A percentile compares a stretch with the other conserved stretches of the same genome.
Evolutionary conservation across 2,797 vertebrate genomes (phyloP).

Genomic region (Alauda arvensis): DNA sequence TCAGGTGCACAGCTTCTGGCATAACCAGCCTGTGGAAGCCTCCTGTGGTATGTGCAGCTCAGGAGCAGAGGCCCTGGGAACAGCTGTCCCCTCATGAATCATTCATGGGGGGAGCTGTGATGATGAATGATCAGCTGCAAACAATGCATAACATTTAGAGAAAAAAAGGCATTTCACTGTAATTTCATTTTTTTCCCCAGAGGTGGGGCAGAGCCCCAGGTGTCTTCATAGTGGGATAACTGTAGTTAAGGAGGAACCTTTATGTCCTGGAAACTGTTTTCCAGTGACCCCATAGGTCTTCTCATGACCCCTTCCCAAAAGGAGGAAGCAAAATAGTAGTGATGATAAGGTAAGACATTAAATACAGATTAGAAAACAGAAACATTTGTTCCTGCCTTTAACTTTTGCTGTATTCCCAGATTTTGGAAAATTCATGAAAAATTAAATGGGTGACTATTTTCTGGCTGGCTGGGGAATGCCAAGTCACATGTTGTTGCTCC

Average conservation of each 20-base stretch:
- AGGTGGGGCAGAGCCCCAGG: neutral
- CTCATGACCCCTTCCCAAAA: neutral
- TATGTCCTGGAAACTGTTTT: neutral
- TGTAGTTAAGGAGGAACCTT: neutral
- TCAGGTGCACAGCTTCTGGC: neutral
- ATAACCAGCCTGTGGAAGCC: neutral
- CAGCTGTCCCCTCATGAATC: conserved; percentile 50
- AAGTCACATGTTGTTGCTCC: conserved; percentile 38
- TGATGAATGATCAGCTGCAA: conserved; percentile 36
- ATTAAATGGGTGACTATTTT: conserved; percentile 35
- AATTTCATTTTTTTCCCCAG: neutral
- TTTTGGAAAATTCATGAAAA: conserved; percentile 28
- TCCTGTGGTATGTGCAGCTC: neutral
- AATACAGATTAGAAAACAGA: neutral
- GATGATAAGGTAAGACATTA: neutral
- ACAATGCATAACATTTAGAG: conserved; percentile 28
- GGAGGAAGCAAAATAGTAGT: neutral
- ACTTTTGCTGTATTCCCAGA: neutral
- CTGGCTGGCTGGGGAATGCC: conserved; percentile 30
- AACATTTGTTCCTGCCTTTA: neutral
- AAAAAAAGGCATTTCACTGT: conserved; percentile 7
- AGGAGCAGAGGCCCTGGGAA: neutral
- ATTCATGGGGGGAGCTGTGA: conserved; percentile 19
- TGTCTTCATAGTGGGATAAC: neutral
- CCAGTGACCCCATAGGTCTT: neutral